Conservation (phyloP, 2,888 invertebrate species). For the Anthrax anthrax region DNA sequence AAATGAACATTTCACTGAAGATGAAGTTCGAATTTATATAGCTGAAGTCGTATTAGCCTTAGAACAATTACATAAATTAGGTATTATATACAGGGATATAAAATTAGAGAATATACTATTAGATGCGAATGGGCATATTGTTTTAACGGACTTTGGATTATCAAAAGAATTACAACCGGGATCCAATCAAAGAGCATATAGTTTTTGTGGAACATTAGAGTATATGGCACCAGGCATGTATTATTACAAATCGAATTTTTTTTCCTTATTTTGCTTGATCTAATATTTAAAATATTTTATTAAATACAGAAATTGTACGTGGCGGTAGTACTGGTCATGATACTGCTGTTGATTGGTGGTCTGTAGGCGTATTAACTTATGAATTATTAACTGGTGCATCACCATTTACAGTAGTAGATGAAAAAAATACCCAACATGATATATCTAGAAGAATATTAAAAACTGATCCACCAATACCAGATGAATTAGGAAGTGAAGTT, state of each 20-base stretch:
- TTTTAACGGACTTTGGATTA: constrained; percentile 93
- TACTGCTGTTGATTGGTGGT: constrained; percentile 99
- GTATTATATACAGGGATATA: constrained; percentile 95
- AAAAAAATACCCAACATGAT: constrained; percentile 85
- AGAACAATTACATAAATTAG: constrained; percentile 90
- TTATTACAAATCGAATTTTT: background rate
- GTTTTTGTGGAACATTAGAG: constrained; percentile 96
- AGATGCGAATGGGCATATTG: constrained; percentile 88
- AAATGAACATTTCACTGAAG: constrained; percentile 80
- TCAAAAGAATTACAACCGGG: constrained; percentile 70
- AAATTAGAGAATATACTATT: constrained; percentile 94
- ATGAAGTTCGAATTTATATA: constrained; percentile 83
- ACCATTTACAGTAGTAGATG: constrained; percentile 92
- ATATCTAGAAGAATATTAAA: constrained; percentile 83
- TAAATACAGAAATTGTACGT: constrained; percentile 45
- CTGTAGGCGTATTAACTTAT: constrained; percentile 89
- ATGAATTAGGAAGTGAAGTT: constrained; percentile 52
- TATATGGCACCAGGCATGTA: constrained; percentile 79
- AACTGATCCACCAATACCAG: constrained; percentile 80
- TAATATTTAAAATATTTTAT: background rate
- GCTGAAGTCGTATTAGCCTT: constrained; percentile 92
- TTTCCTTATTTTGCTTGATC: background rate
- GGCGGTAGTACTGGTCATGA: constrained; percentile 86
- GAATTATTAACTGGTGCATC: constrained; percentile 93
- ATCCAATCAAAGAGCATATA: constrained; percentile 72